Conservation (phyloP, 2,113 vertebrate genomes). For the Fregata magnificens region DNA sequence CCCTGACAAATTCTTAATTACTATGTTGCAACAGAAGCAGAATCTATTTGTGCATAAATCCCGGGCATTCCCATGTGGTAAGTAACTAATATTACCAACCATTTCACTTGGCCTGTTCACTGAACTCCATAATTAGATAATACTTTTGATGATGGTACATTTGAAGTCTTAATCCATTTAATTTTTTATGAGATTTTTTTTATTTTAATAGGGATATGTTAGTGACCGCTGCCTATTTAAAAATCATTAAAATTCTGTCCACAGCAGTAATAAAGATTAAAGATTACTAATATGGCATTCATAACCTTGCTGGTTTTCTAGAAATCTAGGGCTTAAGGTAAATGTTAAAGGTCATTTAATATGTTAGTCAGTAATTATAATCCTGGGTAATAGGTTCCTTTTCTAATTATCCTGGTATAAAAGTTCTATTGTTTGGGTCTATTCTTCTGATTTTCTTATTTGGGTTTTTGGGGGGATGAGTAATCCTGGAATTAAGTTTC, state of each 20-base stretch:
- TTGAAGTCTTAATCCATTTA: slow-evolving; percentile 97
- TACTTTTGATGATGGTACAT: slow-evolving; percentile 92
- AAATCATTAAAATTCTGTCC: slow-evolving; percentile 87
- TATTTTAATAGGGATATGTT: slow-evolving; percentile 85
- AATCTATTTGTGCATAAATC: slow-evolving; percentile 98
- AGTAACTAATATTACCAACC: slow-evolving; percentile 86
- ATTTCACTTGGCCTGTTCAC: slow-evolving; percentile 84
- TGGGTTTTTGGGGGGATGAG: slow-evolving; percentile 73
- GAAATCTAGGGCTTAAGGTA: slow-evolving; percentile 83
- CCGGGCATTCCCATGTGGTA: slow-evolving; percentile 80
- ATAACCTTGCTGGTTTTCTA: slow-evolving; percentile 83
- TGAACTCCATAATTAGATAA: slow-evolving; percentile 97
- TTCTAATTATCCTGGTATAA: slow-evolving; percentile 86
- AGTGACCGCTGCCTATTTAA: slow-evolving; percentile 82
- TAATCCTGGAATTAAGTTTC: slow-evolving; percentile 81
- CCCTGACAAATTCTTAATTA: slow-evolving; percentile 99
- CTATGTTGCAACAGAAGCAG: slow-evolving; percentile 87
- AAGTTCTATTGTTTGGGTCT: slow-evolving; percentile 84
- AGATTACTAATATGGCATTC: slow-evolving; percentile 87
- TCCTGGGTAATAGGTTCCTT: slow-evolving; percentile 83
- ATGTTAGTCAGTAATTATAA: slow-evolving; percentile 88
- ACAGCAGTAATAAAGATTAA: slow-evolving; percentile 85
- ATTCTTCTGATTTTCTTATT: slow-evolving; percentile 77
- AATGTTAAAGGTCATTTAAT: slow-evolving; percentile 93
- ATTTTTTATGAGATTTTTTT: slow-evolving; percentile 87